Evolutionary conservation across 2,113 vertebrate genomes (phyloP), one percentile per base, ranked within the genome.

Genomic region (Spizaetus ornatus): DNA sequence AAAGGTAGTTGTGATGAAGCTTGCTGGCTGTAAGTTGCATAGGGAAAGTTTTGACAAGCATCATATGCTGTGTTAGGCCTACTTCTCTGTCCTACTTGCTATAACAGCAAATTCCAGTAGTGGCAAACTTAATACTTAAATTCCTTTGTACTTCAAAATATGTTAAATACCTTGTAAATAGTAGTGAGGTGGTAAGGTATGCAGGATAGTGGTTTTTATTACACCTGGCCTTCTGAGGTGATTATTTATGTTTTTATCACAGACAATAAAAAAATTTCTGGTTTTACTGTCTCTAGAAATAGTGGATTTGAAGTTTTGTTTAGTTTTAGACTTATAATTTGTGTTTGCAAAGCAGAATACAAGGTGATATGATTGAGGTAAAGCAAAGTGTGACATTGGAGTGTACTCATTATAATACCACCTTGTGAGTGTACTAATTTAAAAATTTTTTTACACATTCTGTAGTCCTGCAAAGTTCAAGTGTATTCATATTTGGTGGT

Each of bases 161-260:
- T 16, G 43, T 91, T 91, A 93, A 82, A 85, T 92, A 84, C 74
- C 86, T 79, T 95, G 91, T 91, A 88, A 96, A 90, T 93, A 70
- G 92, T 79, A 73, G 58, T 25, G 63, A 82, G 58, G 55, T 55
- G 79, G 31, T 71, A 58, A 92, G 58, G 38, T 63, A 27, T 50
- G 72, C n/a, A 52, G 71, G 70, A 18, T 26, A 42, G 52, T 59
- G 59, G 55, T 86, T n/a, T 81, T 92, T 87, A 81, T 92, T 90
- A 36, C 42, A 86, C 85, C 82, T 92, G 55, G 67, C 73, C 78
- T 92, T 79, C 88, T 86, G 31, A 58, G 40, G 43, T 69, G 16
- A 10, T 69, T 76, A 27, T 55, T 67, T 84, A 31, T 79, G 84
- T 91, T 81, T 85, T 95, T 58, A 76, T 42, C 18, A 22, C 66